Evolutionary conservation across 2,797 vertebrate genomes (phyloP), one percentile per base, ranked within the genome.

Genomic region (Poeciliopsis infans): DNA sequence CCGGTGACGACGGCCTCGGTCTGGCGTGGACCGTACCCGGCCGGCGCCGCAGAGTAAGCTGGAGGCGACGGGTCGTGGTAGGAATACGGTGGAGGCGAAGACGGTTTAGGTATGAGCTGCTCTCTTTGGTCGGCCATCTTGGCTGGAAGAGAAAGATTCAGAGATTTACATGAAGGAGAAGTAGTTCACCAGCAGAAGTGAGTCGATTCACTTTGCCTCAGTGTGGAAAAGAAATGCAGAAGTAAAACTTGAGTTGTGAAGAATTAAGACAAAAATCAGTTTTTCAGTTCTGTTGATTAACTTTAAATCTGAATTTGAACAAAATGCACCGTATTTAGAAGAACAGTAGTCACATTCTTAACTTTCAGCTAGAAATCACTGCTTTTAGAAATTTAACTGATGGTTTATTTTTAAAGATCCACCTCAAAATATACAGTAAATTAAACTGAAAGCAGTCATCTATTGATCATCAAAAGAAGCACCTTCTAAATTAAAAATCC

Each of bases 61-160:
- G 93, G 90, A 72, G 91, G 84, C 18, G 41, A 68, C 66, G 81
- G 72, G 13, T 5, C 84, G 0, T 66, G 36, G 47, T 74, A 31
- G 81, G 78, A 72, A 76, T 85, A 82, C 0, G 79, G 45, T 0
- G 47, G 79, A 2, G 85, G 53, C 0, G 83, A 41, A 43, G 85
- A 45, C 39, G 12, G 79, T 28, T 20, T 73, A 31, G 72, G 23
- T 13, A 41, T 7, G 41, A 78, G 18, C 49, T 0, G 3, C 11
- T 79, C 86, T 12, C 76, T 12, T 4, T 43, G 31, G 7, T 85
- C 84, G 1, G 90, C 73, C 93, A 93, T 95, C 33, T 77, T 95
- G 85, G 43, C 59, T 46, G 47, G 82, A 66, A 75, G 31, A 43
- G 57, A 39, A 72, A 33, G 75, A 77, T 72, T 7, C 43, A 61